Evolutionary conservation across 1,140 invertebrate species (phyloP).

Genomic region (Calliopsis andreniformis): DNA sequence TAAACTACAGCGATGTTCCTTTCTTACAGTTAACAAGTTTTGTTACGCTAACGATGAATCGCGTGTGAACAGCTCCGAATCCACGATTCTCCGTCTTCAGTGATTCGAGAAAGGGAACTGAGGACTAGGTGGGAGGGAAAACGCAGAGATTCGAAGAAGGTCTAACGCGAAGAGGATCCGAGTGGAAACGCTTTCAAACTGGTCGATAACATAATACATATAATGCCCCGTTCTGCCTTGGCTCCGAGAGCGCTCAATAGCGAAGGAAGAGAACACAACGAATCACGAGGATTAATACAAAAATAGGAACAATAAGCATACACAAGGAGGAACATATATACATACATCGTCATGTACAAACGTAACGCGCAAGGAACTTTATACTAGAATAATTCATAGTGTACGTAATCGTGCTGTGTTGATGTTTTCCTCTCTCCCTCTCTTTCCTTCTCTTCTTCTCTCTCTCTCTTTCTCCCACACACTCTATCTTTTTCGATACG

Average conservation of each 20-base stretch:
- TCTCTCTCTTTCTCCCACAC: background rate
- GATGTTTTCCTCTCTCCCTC: conserved; percentile 8
- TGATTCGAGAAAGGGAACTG: background rate
- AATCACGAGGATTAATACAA: conserved; percentile 68
- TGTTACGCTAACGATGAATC: background rate
- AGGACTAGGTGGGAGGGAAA: background rate
- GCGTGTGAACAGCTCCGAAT: background rate
- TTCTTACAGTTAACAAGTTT: conserved; percentile 30
- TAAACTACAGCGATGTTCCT: conserved; percentile 50
- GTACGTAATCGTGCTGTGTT: conserved; percentile 26
- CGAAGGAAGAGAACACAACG: conserved; percentile 57
- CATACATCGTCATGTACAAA: conserved; percentile 62
- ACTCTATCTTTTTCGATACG: background rate
- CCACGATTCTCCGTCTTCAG: background rate
- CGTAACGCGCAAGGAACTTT: conserved; percentile 76
- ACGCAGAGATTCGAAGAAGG: conserved; percentile 17
- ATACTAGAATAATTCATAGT: conserved; percentile 66
- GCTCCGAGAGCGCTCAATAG: conserved; percentile 32
- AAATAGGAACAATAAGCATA: conserved; percentile 78
- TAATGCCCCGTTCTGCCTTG: conserved; percentile 65
- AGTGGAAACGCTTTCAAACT: conserved; percentile 17
- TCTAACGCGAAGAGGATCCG: conserved; percentile 21
- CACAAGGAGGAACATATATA: conserved; percentile 75
- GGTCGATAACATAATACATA: conserved; percentile 37
- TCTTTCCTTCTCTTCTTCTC: background rate